These are phyloP conservation scores for Nomada goodeniana DNA, from an alignment of 2,888 invertebrate genomes.

Conservation along the genomic window DNA sequence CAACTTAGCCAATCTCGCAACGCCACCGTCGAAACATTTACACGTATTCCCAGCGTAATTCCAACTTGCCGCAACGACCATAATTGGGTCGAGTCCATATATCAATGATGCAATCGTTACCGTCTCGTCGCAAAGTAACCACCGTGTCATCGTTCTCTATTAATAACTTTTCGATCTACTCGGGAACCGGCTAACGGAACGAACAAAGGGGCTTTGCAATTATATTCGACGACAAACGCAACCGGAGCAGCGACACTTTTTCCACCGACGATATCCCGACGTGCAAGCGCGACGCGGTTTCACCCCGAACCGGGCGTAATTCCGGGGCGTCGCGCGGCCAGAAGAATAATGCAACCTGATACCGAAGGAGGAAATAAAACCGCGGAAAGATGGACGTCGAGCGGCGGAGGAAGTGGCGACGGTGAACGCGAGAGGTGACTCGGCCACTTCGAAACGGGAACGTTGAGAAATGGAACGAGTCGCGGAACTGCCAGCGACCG, in stretches of 20 bases:
- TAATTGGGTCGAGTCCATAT: not conserved
- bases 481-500: constrained; percentile 45
- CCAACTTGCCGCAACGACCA: not conserved
- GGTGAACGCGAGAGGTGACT: constrained; percentile 35
- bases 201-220: too few species aligned
- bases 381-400: constrained; percentile 19
- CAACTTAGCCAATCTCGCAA: not conserved
- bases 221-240: too few species aligned
- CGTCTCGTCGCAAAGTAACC: not conserved
- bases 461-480: constrained; percentile 59
- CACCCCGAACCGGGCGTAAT: constrained; percentile 17
- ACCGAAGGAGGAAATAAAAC: constrained; percentile 20
- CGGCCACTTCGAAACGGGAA: constrained; percentile 51
- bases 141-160: not conserved
- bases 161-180: not conserved
- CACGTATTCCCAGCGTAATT: not conserved
- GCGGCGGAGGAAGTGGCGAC: constrained; percentile 13
- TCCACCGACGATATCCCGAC: not conserved
- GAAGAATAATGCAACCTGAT: constrained; percentile 15
- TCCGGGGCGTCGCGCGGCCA: constrained; percentile 11
- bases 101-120: not conserved
- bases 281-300: constrained; percentile 3
- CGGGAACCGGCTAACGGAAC: too few species aligned
- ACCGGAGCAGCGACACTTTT: not conserved
- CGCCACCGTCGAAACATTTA: not conserved